Evolutionary conservation across 2,888 invertebrate genomes (phyloP).

Genomic region (Micropterix aruncella): DNA sequence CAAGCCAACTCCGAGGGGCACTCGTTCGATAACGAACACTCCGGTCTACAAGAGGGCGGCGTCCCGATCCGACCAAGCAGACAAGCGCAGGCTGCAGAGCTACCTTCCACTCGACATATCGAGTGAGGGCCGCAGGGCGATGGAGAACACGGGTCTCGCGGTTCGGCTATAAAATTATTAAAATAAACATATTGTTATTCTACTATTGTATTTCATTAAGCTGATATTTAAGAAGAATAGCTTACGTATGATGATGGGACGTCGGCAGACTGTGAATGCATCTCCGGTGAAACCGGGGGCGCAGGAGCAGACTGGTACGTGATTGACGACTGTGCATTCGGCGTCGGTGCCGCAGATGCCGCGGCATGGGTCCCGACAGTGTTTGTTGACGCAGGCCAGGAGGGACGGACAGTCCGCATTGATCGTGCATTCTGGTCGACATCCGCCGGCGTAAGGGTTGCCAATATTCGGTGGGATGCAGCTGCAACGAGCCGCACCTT

Average conservation of each 20-base stretch:
- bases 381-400: slow-evolving; percentile 67
- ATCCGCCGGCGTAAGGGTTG: slow-evolving; percentile 74
- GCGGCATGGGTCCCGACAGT: slow-evolving; percentile 75
- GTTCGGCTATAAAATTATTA: slow-evolving; percentile 13
- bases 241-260: slow-evolving; percentile 41
- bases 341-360: slow-evolving; percentile 75
- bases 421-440: slow-evolving; percentile 72
- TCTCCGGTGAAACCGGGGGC: slow-evolving; percentile 64
- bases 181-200: not conserved
- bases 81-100: slow-evolving; percentile 62
- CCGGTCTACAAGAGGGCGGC: slow-evolving; percentile 62
- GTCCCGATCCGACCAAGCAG: slow-evolving; percentile 52
- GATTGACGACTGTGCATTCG: slow-evolving; percentile 68
- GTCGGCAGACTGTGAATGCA: slow-evolving; percentile 67
- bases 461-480: slow-evolving; percentile 82
- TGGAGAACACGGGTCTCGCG: slow-evolving; percentile 53
- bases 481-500: slow-evolving; percentile 58
- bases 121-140: slow-evolving; percentile 68
- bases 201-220: not conserved
- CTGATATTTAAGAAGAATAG: slow-evolving; percentile 12
- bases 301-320: slow-evolving; percentile 73
- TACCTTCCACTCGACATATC: slow-evolving; percentile 52
- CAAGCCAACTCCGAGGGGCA: slow-evolving; percentile 61
- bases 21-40: slow-evolving; percentile 65
- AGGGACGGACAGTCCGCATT: slow-evolving; percentile 69